phyloP scores from a whole-genome alignment of 2,113 vertebrate species.

The Malurus melanocephalus region DNA sequence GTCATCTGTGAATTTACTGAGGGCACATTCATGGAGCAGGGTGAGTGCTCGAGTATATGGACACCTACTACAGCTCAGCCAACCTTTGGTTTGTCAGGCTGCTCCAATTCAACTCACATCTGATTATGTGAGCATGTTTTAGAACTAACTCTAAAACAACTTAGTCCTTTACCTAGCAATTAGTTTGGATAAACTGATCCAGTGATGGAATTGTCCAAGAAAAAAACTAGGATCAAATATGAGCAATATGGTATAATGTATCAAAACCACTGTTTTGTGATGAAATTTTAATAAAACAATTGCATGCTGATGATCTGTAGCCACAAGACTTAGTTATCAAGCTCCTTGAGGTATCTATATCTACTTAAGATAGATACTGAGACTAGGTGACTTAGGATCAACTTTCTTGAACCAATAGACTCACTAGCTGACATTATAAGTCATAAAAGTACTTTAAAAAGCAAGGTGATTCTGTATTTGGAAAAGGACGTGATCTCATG shows the following conservation, averaged over 20 bases:
- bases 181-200: not conserved
- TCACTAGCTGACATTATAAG: not conserved
- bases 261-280: not conserved
- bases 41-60: accelerated
- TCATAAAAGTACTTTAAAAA: not conserved
- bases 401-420: not conserved
- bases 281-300: not conserved
- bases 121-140: not conserved
- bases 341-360: not conserved
- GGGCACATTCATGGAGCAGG: too few relatives aligned
- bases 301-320: not conserved
- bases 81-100: not conserved
- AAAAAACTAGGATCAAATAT: not conserved
- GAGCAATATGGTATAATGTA: not conserved
- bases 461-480: not conserved
- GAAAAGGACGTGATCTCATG: not conserved
- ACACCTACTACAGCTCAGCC: not conserved
- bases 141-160: not conserved
- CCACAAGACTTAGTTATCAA: not conserved
- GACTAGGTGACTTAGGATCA: not conserved
- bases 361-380: not conserved
- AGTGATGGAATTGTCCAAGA: not conserved
- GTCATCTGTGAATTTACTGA: not conserved
- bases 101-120: not conserved
- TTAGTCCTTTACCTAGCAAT: not conserved